Evolutionary conservation across 2,888 invertebrate species (phyloP), one percentile per base, ranked within the genome.

Genomic region (Dolichopus griseipennis): DNA sequence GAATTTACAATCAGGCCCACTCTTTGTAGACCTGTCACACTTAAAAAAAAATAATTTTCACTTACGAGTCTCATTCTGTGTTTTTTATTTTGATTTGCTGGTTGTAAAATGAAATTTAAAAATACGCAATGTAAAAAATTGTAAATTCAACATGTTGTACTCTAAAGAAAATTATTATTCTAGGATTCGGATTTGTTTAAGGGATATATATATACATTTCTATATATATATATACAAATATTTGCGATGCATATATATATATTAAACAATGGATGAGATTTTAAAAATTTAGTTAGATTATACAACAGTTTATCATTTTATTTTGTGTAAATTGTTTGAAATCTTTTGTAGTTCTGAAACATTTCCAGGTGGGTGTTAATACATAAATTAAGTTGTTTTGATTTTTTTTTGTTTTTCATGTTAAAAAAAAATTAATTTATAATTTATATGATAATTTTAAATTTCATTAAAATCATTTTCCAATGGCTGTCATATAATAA

Each of bases 401-500:
- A 52, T 52, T 52, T 52, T 2, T 52, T 52, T 41, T 41, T 41
- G 18, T 52, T 52, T 41, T 41, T 41, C 2, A 52, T 52, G 15
- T 52, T 52, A 5, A 37, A 37, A 37, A 27, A 37, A 37, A 37
- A 37, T 52, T n/a, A 52, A 18, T 52, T 52, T 52, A 52, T 52
- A 52, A 52, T 52, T 52, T 52, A 52, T 52, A 52, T 52, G 52
- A 52, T 52, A 52, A 52, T 52, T 52, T 52, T 52, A 12, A 15
- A 52, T 52, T 52, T 52, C 52, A 52, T 52, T 52, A 52, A 52
- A 52, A 52, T 52, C n/a, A 52, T 52, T 52, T 52, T 52, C 52
- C 52, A 52, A 52, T 52, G 3, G 18, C 18, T 52, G 52, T n/a
- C 52, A 52, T 52, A 52, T 52, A 2, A 18, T 18, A n/a, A 18